Percentiles rank a stretch among this genome's conserved stretches.
phyloP scores from a whole-genome alignment of 2,113 vertebrate species.

The Rhinogobius similis region DNA sequence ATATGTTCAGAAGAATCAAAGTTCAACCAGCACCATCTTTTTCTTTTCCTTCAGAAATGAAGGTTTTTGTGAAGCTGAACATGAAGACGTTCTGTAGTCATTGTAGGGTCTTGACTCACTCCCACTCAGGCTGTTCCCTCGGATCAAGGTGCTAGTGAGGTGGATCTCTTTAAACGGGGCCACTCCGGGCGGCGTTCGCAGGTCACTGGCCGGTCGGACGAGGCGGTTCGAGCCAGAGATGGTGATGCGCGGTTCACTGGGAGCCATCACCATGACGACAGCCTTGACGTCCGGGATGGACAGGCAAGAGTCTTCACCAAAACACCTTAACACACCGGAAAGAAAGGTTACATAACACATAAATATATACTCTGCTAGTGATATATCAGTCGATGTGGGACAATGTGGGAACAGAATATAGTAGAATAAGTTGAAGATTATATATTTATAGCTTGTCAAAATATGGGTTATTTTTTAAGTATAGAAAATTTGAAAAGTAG shows the following conservation, averaged over 20 bases:
- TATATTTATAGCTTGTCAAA: no score
- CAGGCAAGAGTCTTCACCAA: constrained; percentile 93
- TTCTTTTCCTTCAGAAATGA: no score
- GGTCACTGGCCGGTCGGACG: constrained; percentile 84
- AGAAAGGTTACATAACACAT: background rate
- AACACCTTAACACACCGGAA: constrained; percentile 82
- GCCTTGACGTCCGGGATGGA: constrained; percentile 89
- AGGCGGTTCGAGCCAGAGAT: constrained; percentile 87
- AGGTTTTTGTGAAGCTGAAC: background rate
- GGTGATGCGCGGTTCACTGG: constrained; percentile 93
- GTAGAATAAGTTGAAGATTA: no score
- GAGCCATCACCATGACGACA: constrained; percentile 89
- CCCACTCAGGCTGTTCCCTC: constrained; percentile 76
- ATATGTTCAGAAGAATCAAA: no score
- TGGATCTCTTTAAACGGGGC: constrained; percentile 85
- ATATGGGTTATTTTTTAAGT: no score
- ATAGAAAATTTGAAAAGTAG: background rate
- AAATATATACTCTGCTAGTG: background rate
- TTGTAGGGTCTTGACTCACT: constrained; percentile 51
- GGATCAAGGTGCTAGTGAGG: constrained; percentile 78
- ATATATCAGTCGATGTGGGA: background rate
- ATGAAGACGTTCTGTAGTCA: background rate
- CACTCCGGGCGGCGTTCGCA: constrained; percentile 83
- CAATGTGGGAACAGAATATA: background rate
- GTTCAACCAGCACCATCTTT: no score